Evolutionary conservation across 2,888 invertebrate species (phyloP), one percentile per base, ranked within the genome.

Genomic region (Limnephilus rhombicus): DNA sequence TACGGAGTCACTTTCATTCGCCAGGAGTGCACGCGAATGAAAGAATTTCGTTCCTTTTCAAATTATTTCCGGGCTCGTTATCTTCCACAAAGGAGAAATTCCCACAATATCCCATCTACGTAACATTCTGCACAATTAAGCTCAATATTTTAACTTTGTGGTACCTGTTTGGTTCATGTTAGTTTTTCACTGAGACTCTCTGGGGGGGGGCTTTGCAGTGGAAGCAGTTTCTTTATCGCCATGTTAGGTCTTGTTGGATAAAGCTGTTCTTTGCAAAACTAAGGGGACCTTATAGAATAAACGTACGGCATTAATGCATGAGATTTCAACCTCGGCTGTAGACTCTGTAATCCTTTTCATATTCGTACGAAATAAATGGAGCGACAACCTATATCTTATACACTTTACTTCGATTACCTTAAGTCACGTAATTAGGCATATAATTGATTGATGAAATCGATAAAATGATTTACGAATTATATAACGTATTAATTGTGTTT

Each of bases 21-120:
- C 68, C 11, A 80, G 24, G 86, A 80, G 88, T 88, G 88, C 88
- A 89, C n/a, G 88, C 80, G 37, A 29, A 24, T 37, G 88, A 80
- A 89, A 89, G 88, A 89, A 89, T 80, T 80, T 89, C 53, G 45
- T 86, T 86, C 45, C 49, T 89, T 89, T 80, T 89, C 37, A 89
- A 89, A 89, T 89, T 80, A 89, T 89, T 89, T 89, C 88, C 88
- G 68, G 37, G 11, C 80, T 89, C 80, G 88, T 89, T 80, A 89
- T 89, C 88, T 37, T 80, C 18, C 11, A 37, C 68, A 89, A 89
- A 89, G 80, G n/a, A 89, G 24, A 80, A 80, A 87, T 87, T 68
- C 80, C 80, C 88, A 80, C n/a, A 80, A 80, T 89, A 89, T 80
- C 80, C 88, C 41, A 89, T 89, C 88, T 29, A 89, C 80, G 88